A percentile compares a stretch with the other conserved stretches of the same genome.
Evolutionary conservation across 2,797 vertebrate species (phyloP).

Genomic region (Falco peregrinus): DNA sequence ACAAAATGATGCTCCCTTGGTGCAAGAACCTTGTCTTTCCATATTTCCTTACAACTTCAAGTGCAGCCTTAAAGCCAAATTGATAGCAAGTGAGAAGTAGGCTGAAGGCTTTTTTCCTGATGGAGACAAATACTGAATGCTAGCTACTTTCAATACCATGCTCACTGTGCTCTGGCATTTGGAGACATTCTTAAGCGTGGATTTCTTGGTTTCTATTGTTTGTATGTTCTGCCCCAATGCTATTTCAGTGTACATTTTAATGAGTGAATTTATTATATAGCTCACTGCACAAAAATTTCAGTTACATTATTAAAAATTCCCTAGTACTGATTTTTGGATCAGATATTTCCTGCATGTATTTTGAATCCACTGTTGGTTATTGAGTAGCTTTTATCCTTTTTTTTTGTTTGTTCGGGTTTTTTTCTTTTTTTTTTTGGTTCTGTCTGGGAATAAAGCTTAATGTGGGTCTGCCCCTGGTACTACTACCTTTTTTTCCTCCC

Average conservation of each 20-base stretch:
- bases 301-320: constrained; percentile 49
- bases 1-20: neutral
- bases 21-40: neutral
- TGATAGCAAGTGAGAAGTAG: neutral
- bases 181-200: constrained; percentile 5
- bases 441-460: constrained; percentile 16
- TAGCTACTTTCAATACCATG: neutral
- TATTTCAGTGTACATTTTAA: constrained; percentile 45
- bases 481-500: neutral
- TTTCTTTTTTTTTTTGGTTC: neutral
- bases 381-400: neutral
- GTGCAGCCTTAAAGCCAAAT: neutral
- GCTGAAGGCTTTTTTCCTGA: neutral
- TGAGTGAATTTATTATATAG: constrained; percentile 60
- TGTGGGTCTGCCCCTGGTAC: neutral
- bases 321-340: constrained; percentile 28
- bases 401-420: no score
- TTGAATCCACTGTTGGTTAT: constrained; percentile 3
- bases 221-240: constrained; percentile 33
- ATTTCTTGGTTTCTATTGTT: constrained; percentile 28
- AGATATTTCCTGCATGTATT: constrained; percentile 39
- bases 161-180: neutral
- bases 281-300: constrained; percentile 53
- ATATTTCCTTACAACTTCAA: neutral
- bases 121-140: neutral